Conservation (phyloP, 1,140 invertebrate genomes). For the Maconellicoccus hirsutus region DNA sequence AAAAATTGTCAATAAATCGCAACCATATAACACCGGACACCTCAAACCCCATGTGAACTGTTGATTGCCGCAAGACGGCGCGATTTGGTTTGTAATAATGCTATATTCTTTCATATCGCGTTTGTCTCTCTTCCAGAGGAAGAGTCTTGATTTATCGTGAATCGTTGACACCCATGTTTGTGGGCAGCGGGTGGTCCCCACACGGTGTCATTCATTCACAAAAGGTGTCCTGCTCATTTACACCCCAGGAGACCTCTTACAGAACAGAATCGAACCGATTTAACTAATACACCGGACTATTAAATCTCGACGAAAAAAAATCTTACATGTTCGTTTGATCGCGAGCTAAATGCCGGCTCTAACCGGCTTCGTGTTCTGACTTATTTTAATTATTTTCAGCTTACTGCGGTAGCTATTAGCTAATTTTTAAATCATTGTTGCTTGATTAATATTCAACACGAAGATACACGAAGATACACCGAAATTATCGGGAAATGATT, state of each 20-base stretch:
- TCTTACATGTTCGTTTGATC: neutral
- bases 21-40: too few species aligned
- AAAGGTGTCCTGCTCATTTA: conserved; percentile 19
- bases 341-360: neutral
- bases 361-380: neutral
- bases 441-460: neutral
- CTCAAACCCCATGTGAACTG: neutral
- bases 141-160: conserved; percentile 17
- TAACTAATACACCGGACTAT: conserved; percentile 20
- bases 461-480: too few species aligned
- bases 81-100: conserved; percentile 18
- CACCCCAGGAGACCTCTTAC: conserved; percentile 17
- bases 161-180: conserved; percentile 13
- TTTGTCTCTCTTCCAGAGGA: neutral
- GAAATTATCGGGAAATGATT: neutral
- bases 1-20: neutral
- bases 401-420: neutral
- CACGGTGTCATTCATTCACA: conserved; percentile 19
- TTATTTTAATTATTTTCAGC: neutral
- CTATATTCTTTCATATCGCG: conserved; percentile 4
- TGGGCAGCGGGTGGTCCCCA: conserved; percentile 17
- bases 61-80: neutral
- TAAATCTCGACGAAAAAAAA: conserved; percentile 7
- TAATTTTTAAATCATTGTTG: conserved; percentile 1
- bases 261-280: conserved; percentile 20